These are phyloP conservation scores for Synchiropus splendidus DNA, from an alignment of 2,113 vertebrate species.

Conservation along the genomic window DNA sequence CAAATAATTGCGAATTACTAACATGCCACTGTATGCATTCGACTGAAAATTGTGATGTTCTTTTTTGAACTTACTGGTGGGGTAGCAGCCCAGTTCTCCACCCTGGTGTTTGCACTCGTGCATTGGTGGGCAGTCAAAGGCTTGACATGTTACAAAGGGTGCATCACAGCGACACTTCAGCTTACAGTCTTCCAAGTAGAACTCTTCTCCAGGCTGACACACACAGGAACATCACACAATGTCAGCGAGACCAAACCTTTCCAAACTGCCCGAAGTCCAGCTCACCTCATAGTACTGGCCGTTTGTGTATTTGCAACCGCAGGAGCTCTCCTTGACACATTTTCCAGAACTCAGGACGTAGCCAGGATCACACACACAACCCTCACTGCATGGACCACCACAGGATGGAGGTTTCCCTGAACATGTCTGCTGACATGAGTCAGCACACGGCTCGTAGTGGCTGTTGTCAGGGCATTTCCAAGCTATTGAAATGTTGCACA, in stretches of 20 bases:
- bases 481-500: slow-evolving; percentile 30
- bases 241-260: background rate
- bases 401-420: slow-evolving; percentile 39
- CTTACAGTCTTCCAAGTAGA: slow-evolving; percentile 54
- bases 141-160: slow-evolving; percentile 41
- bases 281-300: slow-evolving; percentile 65
- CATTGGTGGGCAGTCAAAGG: slow-evolving; percentile 49
- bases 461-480: slow-evolving; percentile 57
- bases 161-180: slow-evolving; percentile 50
- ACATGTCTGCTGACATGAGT: slow-evolving; percentile 56
- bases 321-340: slow-evolving; percentile 51
- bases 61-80: slow-evolving; percentile 46
- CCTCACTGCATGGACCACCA: slow-evolving; percentile 55
- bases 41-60: too few relatives aligned
- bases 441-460: slow-evolving; percentile 58
- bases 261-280: background rate
- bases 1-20: too few relatives aligned
- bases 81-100: slow-evolving; percentile 65
- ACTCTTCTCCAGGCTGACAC: slow-evolving; percentile 60
- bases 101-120: slow-evolving; percentile 57
- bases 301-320: slow-evolving; percentile 54
- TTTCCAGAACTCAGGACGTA: slow-evolving; percentile 62
- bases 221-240: slow-evolving; percentile 3
- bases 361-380: slow-evolving; percentile 64
- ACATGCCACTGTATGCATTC: too few relatives aligned